Conservation (phyloP, 2,797 vertebrate genomes). For the Heteromormyrus szaboi region DNA sequence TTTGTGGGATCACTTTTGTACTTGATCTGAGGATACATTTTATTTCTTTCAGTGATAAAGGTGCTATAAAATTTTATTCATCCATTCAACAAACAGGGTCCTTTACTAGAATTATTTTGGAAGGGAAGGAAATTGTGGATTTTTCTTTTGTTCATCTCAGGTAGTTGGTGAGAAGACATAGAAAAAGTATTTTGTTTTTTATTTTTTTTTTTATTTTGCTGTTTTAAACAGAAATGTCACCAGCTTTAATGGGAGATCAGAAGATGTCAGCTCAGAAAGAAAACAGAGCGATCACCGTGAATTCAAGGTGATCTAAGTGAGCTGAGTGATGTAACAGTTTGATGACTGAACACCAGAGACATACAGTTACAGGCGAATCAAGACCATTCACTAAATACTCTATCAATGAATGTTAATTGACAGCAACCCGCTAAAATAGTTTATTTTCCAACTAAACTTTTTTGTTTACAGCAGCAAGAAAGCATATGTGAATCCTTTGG, state of each 20-base stretch:
- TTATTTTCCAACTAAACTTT: neutral
- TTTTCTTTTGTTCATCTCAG: neutral
- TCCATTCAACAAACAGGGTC: neutral
- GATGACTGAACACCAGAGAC: neutral
- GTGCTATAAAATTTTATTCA: neutral
- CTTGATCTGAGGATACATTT: neutral
- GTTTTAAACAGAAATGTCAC: constrained; percentile 1
- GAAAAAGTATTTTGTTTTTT: neutral
- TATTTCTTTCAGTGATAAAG: neutral
- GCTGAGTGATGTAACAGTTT: neutral
- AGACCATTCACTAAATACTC: neutral
- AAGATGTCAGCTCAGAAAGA: neutral
- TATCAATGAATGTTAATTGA: neutral
- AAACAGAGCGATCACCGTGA: neutral
- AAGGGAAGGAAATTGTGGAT: neutral
- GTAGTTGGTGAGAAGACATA: neutral
- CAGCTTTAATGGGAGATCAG: neutral
- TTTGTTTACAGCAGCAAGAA: neutral
- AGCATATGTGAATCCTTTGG: neutral
- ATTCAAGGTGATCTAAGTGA: neutral
- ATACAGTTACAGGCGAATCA: neutral
- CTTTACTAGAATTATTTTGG: neutral
- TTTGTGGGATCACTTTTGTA: neutral
- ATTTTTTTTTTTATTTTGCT: neutral
- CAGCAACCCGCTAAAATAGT: neutral